phyloP scores from a whole-genome alignment of 2,113 vertebrate species.

The Mus spicilegus region DNA sequence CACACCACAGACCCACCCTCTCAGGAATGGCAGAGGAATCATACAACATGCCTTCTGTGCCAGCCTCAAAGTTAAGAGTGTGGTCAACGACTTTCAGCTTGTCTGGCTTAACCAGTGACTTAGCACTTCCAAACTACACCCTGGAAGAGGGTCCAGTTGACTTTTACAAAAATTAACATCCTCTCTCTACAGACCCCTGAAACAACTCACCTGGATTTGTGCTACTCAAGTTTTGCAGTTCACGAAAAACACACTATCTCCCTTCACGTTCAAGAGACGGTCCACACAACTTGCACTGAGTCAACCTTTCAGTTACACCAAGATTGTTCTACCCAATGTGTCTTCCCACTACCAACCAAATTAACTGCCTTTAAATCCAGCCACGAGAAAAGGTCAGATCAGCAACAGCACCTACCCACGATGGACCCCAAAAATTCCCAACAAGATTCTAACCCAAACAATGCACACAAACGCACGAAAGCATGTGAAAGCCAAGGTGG shows the following conservation, averaged over 20 bases:
- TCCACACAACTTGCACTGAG: neutral
- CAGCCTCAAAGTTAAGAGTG: too few relatives aligned
- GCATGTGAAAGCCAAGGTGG: neutral
- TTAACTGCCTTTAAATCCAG: neutral
- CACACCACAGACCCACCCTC: neutral
- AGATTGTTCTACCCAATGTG: neutral
- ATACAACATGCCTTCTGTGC: too few relatives aligned
- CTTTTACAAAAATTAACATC: neutral
- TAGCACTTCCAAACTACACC: neutral
- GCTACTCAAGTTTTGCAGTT: neutral
- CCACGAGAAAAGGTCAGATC: neutral
- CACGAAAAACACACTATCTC: neutral
- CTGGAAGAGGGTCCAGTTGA: neutral
- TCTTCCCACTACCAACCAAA: neutral
- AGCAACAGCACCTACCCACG: neutral
- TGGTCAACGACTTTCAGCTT: neutral
- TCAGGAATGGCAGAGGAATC: neutral
- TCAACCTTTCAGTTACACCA: neutral
- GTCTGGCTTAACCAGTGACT: neutral
- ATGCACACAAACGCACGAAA: accelerated
- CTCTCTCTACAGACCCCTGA: neutral
- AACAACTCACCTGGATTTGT: neutral
- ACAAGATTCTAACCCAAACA: neutral
- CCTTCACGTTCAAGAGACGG: neutral
- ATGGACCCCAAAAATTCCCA: neutral